These are phyloP conservation scores for Xiphophorus birchmanni DNA, from an alignment of 2,797 vertebrate species.

Conservation along the genomic window DNA sequence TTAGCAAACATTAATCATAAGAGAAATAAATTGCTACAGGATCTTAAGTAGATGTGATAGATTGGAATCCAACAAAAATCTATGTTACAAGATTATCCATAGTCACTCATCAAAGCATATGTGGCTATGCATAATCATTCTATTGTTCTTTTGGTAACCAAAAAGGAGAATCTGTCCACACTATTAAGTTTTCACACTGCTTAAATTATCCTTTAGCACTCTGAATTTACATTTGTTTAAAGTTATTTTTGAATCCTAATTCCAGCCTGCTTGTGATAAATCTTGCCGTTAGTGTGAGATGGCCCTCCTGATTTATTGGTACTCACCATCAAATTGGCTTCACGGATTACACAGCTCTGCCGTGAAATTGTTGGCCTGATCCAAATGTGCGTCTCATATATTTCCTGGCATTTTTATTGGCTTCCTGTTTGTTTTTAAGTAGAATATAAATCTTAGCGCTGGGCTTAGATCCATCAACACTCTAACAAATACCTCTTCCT, in stretches of 20 bases:
- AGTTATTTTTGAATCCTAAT: slow-evolving; percentile 14
- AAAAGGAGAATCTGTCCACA: neutral
- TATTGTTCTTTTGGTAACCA: neutral
- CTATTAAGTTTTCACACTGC: neutral
- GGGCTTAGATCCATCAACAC: slow-evolving; percentile 10
- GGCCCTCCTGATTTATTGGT: slow-evolving; percentile 34
- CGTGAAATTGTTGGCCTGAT: slow-evolving; percentile 1
- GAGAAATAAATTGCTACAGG: neutral
- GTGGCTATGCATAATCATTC: neutral
- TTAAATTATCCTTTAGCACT: slow-evolving; percentile 24
- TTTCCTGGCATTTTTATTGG: slow-evolving; percentile 22
- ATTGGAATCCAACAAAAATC: neutral
- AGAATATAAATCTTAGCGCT: neutral
- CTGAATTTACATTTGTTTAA: slow-evolving; percentile 15
- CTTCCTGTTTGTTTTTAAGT: slow-evolving; percentile 35
- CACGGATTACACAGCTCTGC: slow-evolving; percentile 14
- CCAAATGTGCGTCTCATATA: slow-evolving; percentile 21
- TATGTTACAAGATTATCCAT: neutral
- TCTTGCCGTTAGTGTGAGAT: slow-evolving; percentile 17
- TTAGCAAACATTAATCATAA: neutral
- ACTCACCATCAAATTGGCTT: slow-evolving; percentile 24
- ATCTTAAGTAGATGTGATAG: neutral
- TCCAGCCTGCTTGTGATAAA: slow-evolving; percentile 29
- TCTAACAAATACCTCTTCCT: neutral
- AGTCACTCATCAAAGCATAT: neutral